Conservation (phyloP, 1,140 invertebrate genomes). For the Ladona fulva region DNA sequence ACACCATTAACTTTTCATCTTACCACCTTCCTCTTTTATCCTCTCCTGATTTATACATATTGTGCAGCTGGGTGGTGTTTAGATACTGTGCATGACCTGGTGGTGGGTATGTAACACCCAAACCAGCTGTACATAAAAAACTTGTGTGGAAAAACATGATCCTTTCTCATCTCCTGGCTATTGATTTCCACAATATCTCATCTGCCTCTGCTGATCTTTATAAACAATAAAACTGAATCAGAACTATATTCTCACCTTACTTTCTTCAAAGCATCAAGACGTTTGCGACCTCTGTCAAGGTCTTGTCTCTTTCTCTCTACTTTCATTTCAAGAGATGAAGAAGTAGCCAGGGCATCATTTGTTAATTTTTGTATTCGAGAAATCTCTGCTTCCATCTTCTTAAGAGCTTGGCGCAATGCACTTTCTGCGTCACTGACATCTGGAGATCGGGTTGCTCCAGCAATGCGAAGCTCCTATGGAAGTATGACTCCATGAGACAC, state of each 20-base stretch:
- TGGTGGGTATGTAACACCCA: too few relatives aligned
- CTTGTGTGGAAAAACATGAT: too few relatives aligned
- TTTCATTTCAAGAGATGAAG: constrained; percentile 65
- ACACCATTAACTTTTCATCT: too few relatives aligned
- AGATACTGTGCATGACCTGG: too few relatives aligned
- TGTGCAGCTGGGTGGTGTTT: too few relatives aligned
- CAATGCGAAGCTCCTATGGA: constrained; percentile 46
- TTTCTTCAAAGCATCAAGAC: constrained; percentile 86
- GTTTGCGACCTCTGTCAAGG: constrained; percentile 84
- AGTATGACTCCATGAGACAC: background rate
- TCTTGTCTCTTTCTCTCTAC: constrained; percentile 85
- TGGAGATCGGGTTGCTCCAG: constrained; percentile 62
- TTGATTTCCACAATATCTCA: too few relatives aligned
- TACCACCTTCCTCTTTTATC: too few relatives aligned
- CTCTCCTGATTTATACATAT: too few relatives aligned
- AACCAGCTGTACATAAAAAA: too few relatives aligned
- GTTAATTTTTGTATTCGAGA: constrained; percentile 61
- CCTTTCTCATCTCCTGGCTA: too few relatives aligned
- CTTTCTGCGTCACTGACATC: constrained; percentile 76
- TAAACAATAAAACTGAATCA: background rate
- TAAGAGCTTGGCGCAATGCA: constrained; percentile 59
- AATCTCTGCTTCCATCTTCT: constrained; percentile 57
- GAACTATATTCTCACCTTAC: constrained; percentile 52
- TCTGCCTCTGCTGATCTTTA: too few relatives aligned
- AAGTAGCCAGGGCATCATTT: constrained; percentile 73